Evolutionary conservation across 2,797 vertebrate species (phyloP), one percentile per base, ranked within the genome.

Genomic region (Cichlasoma orientale): DNA sequence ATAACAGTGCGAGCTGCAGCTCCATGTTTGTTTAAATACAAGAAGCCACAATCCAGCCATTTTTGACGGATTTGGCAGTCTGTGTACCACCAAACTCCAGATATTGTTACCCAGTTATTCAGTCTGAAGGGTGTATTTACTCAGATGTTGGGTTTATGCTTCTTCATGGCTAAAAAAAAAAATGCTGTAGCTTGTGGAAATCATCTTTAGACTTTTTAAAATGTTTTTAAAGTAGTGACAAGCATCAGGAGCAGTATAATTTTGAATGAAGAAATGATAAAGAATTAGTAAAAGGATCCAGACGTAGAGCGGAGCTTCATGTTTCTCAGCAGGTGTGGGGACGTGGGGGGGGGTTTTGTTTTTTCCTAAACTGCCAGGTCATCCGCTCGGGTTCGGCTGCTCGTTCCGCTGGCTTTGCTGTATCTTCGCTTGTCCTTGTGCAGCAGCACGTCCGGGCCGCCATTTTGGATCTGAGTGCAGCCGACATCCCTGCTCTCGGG

Each of bases 391-490:
- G 96, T 96, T 75, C 97, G 96, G 87, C 97, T 97, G 90, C 98
- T 99, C 7, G 96, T 90, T 0, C 94, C 95, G 29, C 97, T 98
- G 84, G 94, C 89, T 92, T 96, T 98, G 91, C 98, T 99, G 74
- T 96, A 87, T 31, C 98, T 94, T 0, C 97, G 95, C 55, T 98
- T 98, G 92, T 98, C 97, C 0, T 92, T 95, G 25, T 90, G 86
- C 14, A 85, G 12, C 69, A 82, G 27, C 27, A 63, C 76, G 0
- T 11, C 91, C 0, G 85, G 19, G 3, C 72, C 44, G 3, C 78
- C 75, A 0, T 72, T 83, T 21, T 87, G 88, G 75, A 71, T 77
- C 61, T 33, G 86, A 41, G 50, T 72, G n/a, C 82, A 81, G 56
- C 66, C 38, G 11, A 21, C 5, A 0, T 86, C 79, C 27, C 63